Conservation (phyloP, 2,888 invertebrate genomes). For the Polydrusus tereticollis region DNA sequence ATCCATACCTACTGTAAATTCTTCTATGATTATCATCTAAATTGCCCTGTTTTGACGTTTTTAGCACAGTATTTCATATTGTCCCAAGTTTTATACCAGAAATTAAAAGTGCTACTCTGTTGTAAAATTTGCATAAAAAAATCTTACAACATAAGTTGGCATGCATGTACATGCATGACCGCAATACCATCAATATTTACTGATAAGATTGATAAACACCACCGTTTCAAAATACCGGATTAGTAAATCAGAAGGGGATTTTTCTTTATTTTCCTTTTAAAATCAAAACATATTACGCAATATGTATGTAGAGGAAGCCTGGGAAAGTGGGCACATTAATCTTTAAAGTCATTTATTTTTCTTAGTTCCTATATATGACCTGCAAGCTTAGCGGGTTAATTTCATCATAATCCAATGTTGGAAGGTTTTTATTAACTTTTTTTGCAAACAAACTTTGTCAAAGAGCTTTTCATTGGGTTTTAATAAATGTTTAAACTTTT, state of each 20-base stretch:
- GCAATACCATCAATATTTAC: constrained; percentile 9
- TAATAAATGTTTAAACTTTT: too few relatives aligned
- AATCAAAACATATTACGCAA: background rate
- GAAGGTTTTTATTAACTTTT: too few relatives aligned
- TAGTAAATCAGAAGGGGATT: background rate
- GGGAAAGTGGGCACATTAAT: too few relatives aligned
- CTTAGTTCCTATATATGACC: too few relatives aligned
- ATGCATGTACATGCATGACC: background rate
- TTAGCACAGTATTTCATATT: background rate
- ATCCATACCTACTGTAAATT: background rate
- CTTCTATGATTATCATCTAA: background rate
- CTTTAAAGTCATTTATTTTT: too few relatives aligned
- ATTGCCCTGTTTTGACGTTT: background rate
- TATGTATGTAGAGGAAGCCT: background rate
- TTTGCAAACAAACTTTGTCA: too few relatives aligned
- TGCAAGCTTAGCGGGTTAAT: too few relatives aligned
- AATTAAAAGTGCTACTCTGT: background rate
- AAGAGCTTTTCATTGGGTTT: too few relatives aligned
- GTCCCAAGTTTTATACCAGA: background rate
- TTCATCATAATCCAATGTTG: too few relatives aligned
- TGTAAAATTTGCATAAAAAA: background rate
- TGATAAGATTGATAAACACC: constrained; percentile 5
- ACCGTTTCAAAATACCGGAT: background rate
- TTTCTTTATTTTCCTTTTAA: background rate
- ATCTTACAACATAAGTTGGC: background rate